phyloP scores from a whole-genome alignment of 2,888 invertebrate species.

The Minunthozetes semirufus region DNA sequence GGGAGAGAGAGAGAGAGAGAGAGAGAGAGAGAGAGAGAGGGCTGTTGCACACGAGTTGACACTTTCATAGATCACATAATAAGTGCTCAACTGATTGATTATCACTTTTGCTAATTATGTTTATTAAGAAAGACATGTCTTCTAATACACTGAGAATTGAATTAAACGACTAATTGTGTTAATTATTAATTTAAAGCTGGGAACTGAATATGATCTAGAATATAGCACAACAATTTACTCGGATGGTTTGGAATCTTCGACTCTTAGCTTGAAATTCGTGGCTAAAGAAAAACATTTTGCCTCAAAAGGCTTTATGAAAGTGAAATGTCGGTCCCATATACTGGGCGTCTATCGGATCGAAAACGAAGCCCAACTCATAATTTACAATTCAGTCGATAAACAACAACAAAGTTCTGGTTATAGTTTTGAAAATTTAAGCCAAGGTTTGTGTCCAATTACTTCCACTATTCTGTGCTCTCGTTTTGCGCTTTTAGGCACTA shows the following conservation, averaged over 20 bases:
- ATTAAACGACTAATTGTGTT: background rate
- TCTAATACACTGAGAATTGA: background rate
- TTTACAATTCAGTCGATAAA: slow-evolving; percentile 9
- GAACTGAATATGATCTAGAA: slow-evolving; percentile 38
- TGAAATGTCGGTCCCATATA: slow-evolving; percentile 40
- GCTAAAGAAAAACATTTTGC: slow-evolving; percentile 39
- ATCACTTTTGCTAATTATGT: background rate
- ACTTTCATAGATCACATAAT: background rate
- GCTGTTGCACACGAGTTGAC: too few species aligned
- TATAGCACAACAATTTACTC: slow-evolving; percentile 41
- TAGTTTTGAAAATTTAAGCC: slow-evolving; percentile 39
- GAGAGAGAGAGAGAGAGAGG: too few species aligned
- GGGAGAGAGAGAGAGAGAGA: too few species aligned
- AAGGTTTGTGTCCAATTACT: slow-evolving; percentile 38
- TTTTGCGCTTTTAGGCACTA: background rate
- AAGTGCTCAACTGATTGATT: background rate
- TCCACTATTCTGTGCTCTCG: too few species aligned
- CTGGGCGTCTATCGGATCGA: slow-evolving; percentile 39
- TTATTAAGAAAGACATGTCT: background rate
- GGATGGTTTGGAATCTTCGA: slow-evolving; percentile 41
- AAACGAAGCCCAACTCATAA: slow-evolving; percentile 36
- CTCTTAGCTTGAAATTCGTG: slow-evolving; percentile 37
- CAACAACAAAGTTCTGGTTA: slow-evolving; percentile 37
- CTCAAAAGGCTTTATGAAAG: slow-evolving; percentile 33
- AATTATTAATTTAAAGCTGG: slow-evolving; percentile 31